Percentiles rank a stretch among this genome's conserved stretches.
Conservation (phyloP, 2,888 invertebrate genomes). For the Sinelater perroti region DNA sequence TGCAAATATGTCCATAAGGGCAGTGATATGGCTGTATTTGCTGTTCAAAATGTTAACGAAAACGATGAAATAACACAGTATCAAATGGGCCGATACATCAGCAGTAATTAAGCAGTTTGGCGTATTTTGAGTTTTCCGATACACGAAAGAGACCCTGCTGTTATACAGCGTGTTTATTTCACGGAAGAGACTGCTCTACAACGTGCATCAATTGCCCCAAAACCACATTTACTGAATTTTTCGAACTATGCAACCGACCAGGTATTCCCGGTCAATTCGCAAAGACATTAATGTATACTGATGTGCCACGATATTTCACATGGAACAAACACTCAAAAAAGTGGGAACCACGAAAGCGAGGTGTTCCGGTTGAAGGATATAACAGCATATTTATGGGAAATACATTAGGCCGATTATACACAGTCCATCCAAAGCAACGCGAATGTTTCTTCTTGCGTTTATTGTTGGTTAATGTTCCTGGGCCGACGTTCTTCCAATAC, state of each 20-base stretch:
- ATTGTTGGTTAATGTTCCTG: conserved; percentile 49
- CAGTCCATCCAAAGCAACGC: conserved; percentile 47
- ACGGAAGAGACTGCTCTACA: conserved; percentile 35
- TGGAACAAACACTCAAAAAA: conserved; percentile 51
- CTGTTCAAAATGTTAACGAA: conserved; percentile 3
- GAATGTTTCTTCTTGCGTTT: conserved; percentile 52
- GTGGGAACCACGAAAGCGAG: conserved; percentile 50
- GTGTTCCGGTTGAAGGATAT: conserved; percentile 39
- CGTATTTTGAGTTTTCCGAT: conserved; percentile 38
- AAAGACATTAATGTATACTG: conserved; percentile 51
- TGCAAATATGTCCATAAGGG: conserved; percentile 60
- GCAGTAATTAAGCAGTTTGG: conserved; percentile 46
- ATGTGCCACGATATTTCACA: conserved; percentile 52
- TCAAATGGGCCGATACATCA: conserved; percentile 47
- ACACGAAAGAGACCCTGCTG: not conserved
- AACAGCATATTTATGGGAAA: conserved; percentile 39
- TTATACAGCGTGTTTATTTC: conserved; percentile 41
- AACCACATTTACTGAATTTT: conserved; percentile 41
- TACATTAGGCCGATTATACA: conserved; percentile 48
- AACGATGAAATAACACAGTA: conserved; percentile 44
- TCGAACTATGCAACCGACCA: conserved; percentile 37
- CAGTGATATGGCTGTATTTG: conserved; percentile 45
- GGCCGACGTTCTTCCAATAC: conserved; percentile 50
- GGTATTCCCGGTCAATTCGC: conserved; percentile 46
- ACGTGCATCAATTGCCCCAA: conserved; percentile 34